Conservation (phyloP, 2,113 vertebrate genomes). For the Lepidothrix coronata region DNA sequence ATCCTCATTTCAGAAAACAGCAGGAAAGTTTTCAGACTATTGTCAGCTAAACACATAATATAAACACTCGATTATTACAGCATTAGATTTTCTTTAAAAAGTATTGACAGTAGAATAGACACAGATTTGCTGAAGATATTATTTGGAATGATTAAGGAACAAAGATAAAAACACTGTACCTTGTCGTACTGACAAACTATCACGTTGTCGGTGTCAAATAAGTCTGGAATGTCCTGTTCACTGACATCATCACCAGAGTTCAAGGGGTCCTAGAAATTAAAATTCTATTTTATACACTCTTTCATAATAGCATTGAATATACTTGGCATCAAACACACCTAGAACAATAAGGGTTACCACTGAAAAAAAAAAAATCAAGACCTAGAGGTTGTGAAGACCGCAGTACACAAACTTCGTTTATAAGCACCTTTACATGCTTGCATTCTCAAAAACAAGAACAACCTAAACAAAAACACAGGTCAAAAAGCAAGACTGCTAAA, state of each 20-base stretch:
- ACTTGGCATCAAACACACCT: background rate
- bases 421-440: background rate
- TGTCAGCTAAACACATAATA: background rate
- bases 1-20: background rate
- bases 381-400: background rate
- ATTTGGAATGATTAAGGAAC: background rate
- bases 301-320: background rate
- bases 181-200: slow-evolving; percentile 98
- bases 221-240: slow-evolving; percentile 92
- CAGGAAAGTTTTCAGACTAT: background rate
- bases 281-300: background rate
- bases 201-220: slow-evolving; percentile 95
- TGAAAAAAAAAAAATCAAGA: background rate
- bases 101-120: background rate
- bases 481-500: background rate
- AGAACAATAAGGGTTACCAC: background rate
- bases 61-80: background rate
- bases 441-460: background rate
- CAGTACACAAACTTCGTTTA: background rate
- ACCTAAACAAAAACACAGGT: background rate
- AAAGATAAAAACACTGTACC: slow-evolving; percentile 73
- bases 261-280: slow-evolving; percentile 85
- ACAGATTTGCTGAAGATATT: background rate
- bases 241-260: slow-evolving; percentile 96
- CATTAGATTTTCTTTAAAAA: background rate